A percentile compares a stretch with the other conserved stretches of the same genome.
Evolutionary conservation across 2,113 vertebrate species (phyloP).

Genomic region (Tragelaphus imberbis): DNA sequence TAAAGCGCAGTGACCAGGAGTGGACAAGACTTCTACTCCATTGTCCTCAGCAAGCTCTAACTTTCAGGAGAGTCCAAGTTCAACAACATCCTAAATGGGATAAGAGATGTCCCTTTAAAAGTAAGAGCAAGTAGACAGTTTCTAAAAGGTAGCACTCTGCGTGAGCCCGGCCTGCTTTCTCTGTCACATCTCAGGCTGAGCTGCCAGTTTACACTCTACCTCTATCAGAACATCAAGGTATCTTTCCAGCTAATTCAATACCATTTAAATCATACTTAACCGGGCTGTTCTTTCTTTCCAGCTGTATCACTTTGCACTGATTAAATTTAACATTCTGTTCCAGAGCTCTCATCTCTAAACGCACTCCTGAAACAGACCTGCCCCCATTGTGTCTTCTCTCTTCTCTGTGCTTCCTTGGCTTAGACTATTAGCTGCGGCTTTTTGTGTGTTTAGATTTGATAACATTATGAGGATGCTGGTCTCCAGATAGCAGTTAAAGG

Average conservation of each 20-base stretch:
- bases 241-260: slow-evolving; percentile 28
- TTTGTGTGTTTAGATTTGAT: slow-evolving; percentile 17
- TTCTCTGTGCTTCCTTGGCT: neutral
- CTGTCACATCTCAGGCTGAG: neutral
- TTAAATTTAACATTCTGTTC: slow-evolving; percentile 44
- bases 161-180: neutral
- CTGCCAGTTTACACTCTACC: neutral
- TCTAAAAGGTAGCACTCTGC: neutral
- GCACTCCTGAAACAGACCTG: neutral
- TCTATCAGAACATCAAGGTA: slow-evolving; percentile 17
- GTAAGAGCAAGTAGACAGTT: neutral
- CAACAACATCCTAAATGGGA: neutral
- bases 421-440: neutral
- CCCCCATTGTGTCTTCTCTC: neutral
- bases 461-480: neutral
- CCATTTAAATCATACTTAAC: slow-evolving; percentile 42
- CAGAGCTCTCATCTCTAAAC: slow-evolving; percentile 25
- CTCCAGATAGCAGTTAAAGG: neutral
- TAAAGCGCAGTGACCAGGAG: neutral
- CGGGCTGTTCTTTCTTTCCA: neutral
- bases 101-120: neutral
- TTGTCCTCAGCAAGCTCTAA: neutral
- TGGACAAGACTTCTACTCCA: neutral
- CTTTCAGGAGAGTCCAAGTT: neutral
- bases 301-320: slow-evolving; percentile 19